Base-by-base conservation (phyloP, 2,797 vertebrate genomes). In the Parauchenoglanis ngamensis region DNA sequence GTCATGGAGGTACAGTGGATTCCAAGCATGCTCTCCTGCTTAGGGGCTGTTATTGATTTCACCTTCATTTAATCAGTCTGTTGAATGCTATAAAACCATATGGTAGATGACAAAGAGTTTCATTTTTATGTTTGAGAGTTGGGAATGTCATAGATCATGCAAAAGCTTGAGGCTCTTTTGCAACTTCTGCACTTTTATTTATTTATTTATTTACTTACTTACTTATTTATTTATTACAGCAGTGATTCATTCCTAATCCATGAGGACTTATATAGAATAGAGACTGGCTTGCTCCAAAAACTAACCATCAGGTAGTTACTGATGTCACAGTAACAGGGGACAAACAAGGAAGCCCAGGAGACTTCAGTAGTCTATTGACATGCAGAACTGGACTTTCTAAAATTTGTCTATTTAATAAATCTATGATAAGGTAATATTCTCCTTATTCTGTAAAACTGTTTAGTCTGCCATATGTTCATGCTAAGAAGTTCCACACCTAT, bases 51-150 rank as follows among this genome's bases (percentile, higher is more conserved):
- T 87, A 87, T 88, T 91, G 89, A 91, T 91, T 91, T 88, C 79
- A 83, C 86, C 86, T 65, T 86, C 79, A 88, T 77, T 75, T 79
- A 83, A 84, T 61, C 79, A 78, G 76, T 86, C 90, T 84, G 73
- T 87, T 92, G 91, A 89, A 89, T 84, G 79, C 91, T 83, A 90
- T 88, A 89, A 89, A 91, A 89, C 86, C 70, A 75, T 80, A 91
- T 91, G 92, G 28, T 90, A 89, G 84, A 77, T 85, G 68, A 85
- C 87, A 87, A 84, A 84, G 73, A 65, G 84, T 88, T 90, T 91
- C 87, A 76, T 86, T 85, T 90, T 88, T 89, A 85, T 31, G 52
- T 86, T 77, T 83, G 76, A 67, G 65, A 35, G 76, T 65, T 72
- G 31, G 77, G 21, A 83, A 31, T 44, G 82, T 81, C 44, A 63